A percentile compares a stretch with the other conserved stretches of the same genome.
Evolutionary conservation across 2,888 invertebrate genomes (phyloP).

Genomic region (Alcis repandata): DNA sequence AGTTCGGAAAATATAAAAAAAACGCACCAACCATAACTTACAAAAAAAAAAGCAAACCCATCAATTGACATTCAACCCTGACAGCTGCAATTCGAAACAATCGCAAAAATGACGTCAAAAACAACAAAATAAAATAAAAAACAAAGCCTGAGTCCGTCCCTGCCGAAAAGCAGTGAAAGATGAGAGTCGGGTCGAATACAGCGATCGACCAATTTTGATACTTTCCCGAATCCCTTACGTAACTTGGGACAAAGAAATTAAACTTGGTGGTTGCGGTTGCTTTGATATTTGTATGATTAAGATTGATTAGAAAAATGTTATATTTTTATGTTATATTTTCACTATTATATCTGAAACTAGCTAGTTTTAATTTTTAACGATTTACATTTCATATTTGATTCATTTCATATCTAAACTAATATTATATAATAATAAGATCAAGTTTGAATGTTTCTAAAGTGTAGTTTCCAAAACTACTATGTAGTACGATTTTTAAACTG

Average conservation of each 20-base stretch:
- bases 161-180: constrained; percentile 82
- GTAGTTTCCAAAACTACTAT: too few relatives aligned
- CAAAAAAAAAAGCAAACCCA: neutral
- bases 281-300: neutral
- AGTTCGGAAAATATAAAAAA: too few relatives aligned
- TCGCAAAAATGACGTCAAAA: constrained; percentile 38
- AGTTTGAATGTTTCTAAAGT: too few relatives aligned
- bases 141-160: constrained; percentile 64
- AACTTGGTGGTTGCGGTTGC: constrained; percentile 28
- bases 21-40: neutral
- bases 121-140: constrained; percentile 16
- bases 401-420: too few relatives aligned
- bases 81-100: constrained; percentile 41
- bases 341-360: too few relatives aligned
- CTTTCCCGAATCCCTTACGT: constrained; percentile 57
- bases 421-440: too few relatives aligned
- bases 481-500: too few relatives aligned
- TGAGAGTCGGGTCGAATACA: constrained; percentile 76
- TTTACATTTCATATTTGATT: too few relatives aligned
- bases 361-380: too few relatives aligned
- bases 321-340: too few relatives aligned
- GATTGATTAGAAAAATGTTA: neutral
- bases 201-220: constrained; percentile 67
- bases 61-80: constrained; percentile 28
- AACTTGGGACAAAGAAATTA: constrained; percentile 45